phyloP scores from a whole-genome alignment of 2,888 invertebrate genomes.

The Allophyes oxyacanthae region DNA sequence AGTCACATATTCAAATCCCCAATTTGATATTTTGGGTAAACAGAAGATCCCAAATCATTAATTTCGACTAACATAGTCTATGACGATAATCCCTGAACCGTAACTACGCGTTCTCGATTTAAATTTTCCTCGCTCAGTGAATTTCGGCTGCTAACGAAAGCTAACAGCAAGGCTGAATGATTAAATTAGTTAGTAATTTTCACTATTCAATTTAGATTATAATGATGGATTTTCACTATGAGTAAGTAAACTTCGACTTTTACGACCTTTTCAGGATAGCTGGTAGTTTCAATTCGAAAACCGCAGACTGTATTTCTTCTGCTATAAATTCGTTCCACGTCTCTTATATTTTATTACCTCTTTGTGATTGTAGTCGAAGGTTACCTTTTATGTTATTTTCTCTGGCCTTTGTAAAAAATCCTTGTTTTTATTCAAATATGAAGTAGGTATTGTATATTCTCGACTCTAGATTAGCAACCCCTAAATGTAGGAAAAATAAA shows the following conservation, averaged over 20 bases:
- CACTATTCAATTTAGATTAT: constrained; percentile 39
- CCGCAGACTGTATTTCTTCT: constrained; percentile 41
- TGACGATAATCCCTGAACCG: constrained; percentile 48
- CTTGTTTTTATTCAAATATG: constrained; percentile 27
- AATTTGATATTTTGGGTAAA: constrained; percentile 64
- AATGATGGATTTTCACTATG: constrained; percentile 32
- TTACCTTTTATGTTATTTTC: constrained; percentile 45
- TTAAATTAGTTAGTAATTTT: constrained; percentile 36
- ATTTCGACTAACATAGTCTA: constrained; percentile 51
- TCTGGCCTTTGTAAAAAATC: constrained; percentile 17
- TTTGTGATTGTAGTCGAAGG: constrained; percentile 52
- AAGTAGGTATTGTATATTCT: constrained; percentile 6
- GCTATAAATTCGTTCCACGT: constrained; percentile 48
- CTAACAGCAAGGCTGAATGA: constrained; percentile 27
- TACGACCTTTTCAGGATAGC: constrained; percentile 2
- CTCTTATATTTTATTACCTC: constrained; percentile 48
- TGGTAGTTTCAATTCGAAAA: constrained; percentile 32
- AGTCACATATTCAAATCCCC: constrained; percentile 59
- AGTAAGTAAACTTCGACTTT: constrained; percentile 24
- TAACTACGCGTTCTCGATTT: constrained; percentile 52
- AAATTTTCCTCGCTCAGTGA: constrained; percentile 34
- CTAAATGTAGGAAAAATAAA: no score
- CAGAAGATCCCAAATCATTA: constrained; percentile 59
- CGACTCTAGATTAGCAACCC: no score
- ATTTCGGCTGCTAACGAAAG: constrained; percentile 31